Percentiles rank a stretch among this genome's conserved stretches.
phyloP scores from a whole-genome alignment of 2,797 vertebrate genomes.

The Alectoris magna region DNA sequence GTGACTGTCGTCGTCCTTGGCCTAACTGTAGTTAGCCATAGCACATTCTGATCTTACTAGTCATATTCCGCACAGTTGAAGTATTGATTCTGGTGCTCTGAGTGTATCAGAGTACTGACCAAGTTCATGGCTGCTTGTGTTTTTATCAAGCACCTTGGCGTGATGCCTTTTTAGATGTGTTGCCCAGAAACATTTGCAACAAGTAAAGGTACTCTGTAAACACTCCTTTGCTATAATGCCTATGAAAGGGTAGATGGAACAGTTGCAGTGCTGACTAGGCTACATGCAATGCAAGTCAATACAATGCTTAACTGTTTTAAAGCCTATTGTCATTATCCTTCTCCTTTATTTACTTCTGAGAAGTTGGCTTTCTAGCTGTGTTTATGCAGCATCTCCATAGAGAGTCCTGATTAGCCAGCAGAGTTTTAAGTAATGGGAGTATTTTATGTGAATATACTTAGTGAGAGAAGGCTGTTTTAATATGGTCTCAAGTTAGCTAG shows the following conservation, averaged over 20 bases:
- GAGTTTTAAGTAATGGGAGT: neutral
- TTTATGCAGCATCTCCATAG: neutral
- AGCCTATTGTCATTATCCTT: neutral
- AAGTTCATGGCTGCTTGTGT: neutral
- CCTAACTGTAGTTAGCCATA: neutral
- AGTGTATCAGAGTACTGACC: neutral
- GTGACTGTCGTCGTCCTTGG: neutral
- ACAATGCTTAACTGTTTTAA: neutral
- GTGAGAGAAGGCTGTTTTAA: neutral
- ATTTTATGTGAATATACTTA: neutral
- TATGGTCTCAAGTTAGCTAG: neutral
- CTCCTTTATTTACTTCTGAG: neutral
- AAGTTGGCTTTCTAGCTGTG: neutral
- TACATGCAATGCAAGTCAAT: neutral
- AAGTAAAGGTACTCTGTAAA: neutral
- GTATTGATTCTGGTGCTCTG: neutral
- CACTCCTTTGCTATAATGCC: neutral
- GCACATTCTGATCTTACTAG: neutral
- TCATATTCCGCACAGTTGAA: neutral
- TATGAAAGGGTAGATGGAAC: neutral
- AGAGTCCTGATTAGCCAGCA: neutral
- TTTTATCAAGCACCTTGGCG: neutral
- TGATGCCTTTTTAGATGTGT: neutral
- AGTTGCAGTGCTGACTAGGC: neutral
- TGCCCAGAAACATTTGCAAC: neutral